Evolutionary conservation across 2,888 invertebrate genomes (phyloP).

Genomic region (Lapara coniferarum): DNA sequence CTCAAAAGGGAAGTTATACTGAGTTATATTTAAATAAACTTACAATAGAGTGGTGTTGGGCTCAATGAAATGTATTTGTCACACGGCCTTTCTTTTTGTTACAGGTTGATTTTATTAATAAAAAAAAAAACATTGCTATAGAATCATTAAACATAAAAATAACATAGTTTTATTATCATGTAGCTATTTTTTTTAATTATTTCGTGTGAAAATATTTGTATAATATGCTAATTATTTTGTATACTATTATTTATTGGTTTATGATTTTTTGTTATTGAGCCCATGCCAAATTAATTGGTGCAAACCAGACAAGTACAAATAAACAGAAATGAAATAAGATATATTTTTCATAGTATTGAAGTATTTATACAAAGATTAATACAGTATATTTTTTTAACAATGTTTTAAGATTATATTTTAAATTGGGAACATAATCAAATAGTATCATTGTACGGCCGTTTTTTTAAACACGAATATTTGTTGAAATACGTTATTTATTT

Average conservation of each 20-base stretch:
- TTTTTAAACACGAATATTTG: constrained; percentile 55
- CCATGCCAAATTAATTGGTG: constrained; percentile 25
- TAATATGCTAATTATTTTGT: not conserved
- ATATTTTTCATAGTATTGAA: constrained; percentile 59
- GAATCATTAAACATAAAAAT: no score
- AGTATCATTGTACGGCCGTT: constrained; percentile 36
- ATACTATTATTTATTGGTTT: not conserved
- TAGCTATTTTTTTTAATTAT: no score
- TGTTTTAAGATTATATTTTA: constrained; percentile 63
- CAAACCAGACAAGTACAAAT: constrained; percentile 34
- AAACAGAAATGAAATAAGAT: constrained; percentile 31
- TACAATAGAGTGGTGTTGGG: constrained; percentile 38
- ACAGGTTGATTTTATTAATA: no score
- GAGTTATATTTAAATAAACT: constrained; percentile 25
- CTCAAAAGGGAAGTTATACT: constrained; percentile 56
- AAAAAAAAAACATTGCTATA: no score
- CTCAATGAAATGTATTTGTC: not conserved
- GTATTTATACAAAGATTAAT: constrained; percentile 73
- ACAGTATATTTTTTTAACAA: constrained; percentile 71
- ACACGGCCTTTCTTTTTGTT: no score
- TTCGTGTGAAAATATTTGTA: not conserved
- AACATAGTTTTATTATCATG: not conserved
- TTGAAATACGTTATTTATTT: constrained; percentile 43
- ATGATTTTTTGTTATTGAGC: constrained; percentile 7
- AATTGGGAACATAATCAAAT: constrained; percentile 66